Evolutionary conservation across 2,888 invertebrate species (phyloP).

Genomic region (Microctonus hyperodae): DNA sequence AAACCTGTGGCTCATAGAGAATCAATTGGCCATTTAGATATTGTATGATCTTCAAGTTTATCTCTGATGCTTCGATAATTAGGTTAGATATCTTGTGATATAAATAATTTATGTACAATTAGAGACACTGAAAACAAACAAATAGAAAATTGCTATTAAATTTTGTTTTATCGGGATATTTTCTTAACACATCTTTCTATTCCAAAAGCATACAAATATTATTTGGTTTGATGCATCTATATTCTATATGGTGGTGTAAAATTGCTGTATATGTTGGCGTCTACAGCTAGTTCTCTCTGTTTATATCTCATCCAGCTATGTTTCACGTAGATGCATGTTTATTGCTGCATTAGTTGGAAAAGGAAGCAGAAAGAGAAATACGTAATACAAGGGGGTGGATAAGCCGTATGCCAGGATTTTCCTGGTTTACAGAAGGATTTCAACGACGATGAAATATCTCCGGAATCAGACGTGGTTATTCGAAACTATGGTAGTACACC

Average conservation of each 20-base stretch:
- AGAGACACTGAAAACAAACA: neutral
- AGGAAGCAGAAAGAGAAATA: slow-evolving; percentile 16
- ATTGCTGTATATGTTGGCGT: neutral
- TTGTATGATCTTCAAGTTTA: neutral
- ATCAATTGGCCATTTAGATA: slow-evolving; percentile 5
- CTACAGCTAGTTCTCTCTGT: slow-evolving; percentile 21
- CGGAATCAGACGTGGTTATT: slow-evolving; percentile 21
- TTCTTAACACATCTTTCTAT: neutral
- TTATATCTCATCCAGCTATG: slow-evolving; percentile 34
- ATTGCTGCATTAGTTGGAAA: slow-evolving; percentile 51
- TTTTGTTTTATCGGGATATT: neutral
- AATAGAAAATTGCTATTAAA: neutral
- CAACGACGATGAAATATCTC: slow-evolving; percentile 46
- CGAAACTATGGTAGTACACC: slow-evolving; percentile 8
- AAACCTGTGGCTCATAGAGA: slow-evolving; percentile 10
- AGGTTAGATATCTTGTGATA: neutral
- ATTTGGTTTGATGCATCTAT: neutral
- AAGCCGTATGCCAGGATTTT: slow-evolving; percentile 47
- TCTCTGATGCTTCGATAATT: neutral
- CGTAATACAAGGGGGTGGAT: slow-evolving; percentile 25
- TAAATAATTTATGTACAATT: neutral
- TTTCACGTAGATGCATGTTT: slow-evolving; percentile 56
- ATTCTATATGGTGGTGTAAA: neutral
- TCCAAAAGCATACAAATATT: neutral
- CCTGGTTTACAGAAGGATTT: slow-evolving; percentile 52